A percentile compares a stretch with the other conserved stretches of the same genome.
Evolutionary conservation across 2,113 vertebrate species (phyloP).

Genomic region (Petromus typicus): DNA sequence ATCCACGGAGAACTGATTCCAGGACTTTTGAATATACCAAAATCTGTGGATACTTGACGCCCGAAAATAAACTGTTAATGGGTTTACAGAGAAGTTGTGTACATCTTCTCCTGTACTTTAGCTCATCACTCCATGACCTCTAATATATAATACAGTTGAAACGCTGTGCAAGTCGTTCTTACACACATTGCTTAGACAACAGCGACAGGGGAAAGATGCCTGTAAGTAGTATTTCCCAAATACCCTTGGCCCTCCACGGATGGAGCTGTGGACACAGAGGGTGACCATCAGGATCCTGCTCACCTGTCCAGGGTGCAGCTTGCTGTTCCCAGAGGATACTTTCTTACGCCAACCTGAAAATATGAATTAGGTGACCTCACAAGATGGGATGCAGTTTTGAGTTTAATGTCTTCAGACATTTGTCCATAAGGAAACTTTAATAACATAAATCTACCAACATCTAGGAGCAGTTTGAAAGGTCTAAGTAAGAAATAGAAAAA

Average conservation of each 20-base stretch:
- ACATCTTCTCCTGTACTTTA: neutral
- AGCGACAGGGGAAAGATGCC: neutral
- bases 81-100: neutral
- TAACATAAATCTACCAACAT: neutral
- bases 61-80: neutral
- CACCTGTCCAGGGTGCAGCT: neutral
- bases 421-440: neutral
- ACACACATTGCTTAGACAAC: neutral
- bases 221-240: neutral
- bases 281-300: neutral
- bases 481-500: neutral
- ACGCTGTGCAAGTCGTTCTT: neutral
- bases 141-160: neutral
- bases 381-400: neutral
- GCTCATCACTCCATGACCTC: neutral
- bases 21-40: neutral
- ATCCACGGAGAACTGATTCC: neutral
- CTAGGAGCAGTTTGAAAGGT: neutral
- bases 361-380: neutral
- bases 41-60: neutral
- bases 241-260: neutral
- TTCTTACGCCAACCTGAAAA: neutral
- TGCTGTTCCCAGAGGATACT: neutral
- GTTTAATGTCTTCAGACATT: neutral
- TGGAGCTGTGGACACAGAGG: neutral